These are phyloP conservation scores for Paramormyrops hopkinsi DNA, from an alignment of 2,797 vertebrate genomes.

Conservation along the genomic window DNA sequence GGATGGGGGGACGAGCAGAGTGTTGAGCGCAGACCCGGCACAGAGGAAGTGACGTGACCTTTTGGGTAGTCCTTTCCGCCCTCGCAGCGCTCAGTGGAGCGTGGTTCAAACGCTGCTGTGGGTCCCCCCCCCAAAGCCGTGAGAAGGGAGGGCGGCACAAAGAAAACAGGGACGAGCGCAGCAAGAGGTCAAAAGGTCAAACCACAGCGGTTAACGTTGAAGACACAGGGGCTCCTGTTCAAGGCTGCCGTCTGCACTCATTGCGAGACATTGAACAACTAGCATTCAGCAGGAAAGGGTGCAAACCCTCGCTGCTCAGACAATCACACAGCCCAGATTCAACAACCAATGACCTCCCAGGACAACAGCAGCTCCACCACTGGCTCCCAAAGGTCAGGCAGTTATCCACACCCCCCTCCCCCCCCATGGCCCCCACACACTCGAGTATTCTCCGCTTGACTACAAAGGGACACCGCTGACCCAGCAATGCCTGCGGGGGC, in stretches of 20 bases:
- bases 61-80: slow-evolving; percentile 27
- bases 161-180: background rate
- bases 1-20: background rate
- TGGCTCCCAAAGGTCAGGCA: slow-evolving; percentile 13
- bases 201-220: background rate
- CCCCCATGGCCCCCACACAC: background rate
- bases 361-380: background rate
- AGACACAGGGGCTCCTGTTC: background rate
- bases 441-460: background rate
- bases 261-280: background rate
- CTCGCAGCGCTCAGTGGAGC: background rate
- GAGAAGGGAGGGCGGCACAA: background rate
- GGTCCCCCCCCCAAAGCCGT: background rate
- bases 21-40: background rate
- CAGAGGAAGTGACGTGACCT: slow-evolving; percentile 28
- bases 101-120: background rate
- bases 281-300: background rate
- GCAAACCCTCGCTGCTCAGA: background rate
- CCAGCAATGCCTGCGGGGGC: slow-evolving; percentile 17
- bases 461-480: slow-evolving; percentile 19
- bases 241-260: background rate
- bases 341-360: background rate
- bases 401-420: background rate
- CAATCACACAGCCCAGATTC: background rate
- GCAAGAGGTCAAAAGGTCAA: background rate